Conservation (phyloP, 2,113 vertebrate genomes). For the Electrona antarctica region DNA sequence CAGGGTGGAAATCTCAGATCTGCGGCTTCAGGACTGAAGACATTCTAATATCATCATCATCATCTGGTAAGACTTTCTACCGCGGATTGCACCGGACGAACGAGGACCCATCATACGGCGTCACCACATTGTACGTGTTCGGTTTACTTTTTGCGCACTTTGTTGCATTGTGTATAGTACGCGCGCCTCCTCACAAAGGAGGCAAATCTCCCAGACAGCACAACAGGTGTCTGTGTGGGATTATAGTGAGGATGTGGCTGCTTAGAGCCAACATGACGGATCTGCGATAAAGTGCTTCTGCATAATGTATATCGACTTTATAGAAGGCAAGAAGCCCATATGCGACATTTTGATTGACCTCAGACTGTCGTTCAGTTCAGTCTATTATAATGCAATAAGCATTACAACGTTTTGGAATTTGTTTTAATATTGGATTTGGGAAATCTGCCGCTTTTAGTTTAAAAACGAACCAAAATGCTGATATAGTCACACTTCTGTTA, state of each 20-base stretch:
- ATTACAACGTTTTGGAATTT: no score
- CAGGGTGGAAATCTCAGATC: constrained; percentile 3
- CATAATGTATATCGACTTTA: no score
- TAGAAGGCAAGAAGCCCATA: no score
- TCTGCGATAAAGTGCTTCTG: not conserved
- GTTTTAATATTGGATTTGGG: no score
- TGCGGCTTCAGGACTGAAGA: constrained; percentile 7
- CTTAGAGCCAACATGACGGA: not conserved
- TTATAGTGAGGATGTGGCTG: constrained; percentile 50
- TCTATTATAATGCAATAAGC: no score
- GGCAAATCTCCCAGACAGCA: constrained; percentile 41
- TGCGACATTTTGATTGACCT: no score
- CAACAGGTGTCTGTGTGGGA: constrained; percentile 77
- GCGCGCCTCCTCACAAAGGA: constrained; percentile 42
- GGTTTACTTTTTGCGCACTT: constrained; percentile 24
- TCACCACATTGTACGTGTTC: not conserved
- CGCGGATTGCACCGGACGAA: not conserved
- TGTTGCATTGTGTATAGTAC: constrained; percentile 8
- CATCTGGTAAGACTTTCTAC: constrained; percentile 55
- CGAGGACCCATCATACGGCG: no score
- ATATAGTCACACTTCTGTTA: no score
- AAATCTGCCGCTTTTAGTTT: no score
- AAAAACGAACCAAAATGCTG: no score
- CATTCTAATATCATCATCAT: constrained; percentile 26
- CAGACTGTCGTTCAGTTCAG: no score